A percentile compares a stretch with the other conserved stretches of the same genome.
phyloP scores from a whole-genome alignment of 2,113 vertebrate species.

The Sarotherodon lohbergeri region DNA sequence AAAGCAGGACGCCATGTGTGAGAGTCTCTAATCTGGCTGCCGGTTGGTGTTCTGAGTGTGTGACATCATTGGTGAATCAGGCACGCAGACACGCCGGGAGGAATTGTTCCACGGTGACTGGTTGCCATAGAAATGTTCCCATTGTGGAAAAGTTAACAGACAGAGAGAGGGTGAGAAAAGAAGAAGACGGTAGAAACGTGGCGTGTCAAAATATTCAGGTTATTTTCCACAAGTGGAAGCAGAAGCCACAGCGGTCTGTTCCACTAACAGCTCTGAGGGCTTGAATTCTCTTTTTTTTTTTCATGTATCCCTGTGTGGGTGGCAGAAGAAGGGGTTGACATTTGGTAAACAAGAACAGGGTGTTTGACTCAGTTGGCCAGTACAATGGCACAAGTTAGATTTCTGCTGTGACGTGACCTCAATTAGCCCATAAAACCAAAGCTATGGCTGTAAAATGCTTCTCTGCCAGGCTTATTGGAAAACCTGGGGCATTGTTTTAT shows the following conservation, averaged over 20 bases:
- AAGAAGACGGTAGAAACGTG: neutral
- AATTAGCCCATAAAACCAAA: neutral
- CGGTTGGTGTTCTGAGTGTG: neutral
- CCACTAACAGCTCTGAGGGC: neutral
- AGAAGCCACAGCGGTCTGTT: neutral
- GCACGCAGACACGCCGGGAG: slow-evolving; percentile 77
- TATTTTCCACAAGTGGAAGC: slow-evolving; percentile 12
- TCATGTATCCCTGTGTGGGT: neutral
- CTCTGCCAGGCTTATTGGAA: neutral
- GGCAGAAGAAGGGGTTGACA: neutral
- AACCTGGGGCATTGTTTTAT: neutral
- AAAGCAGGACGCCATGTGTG: neutral
- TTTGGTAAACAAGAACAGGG: neutral
- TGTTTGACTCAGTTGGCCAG: neutral
- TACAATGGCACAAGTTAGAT: neutral
- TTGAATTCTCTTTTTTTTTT: neutral
- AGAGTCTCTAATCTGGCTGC: neutral
- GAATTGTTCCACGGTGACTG: slow-evolving; percentile 83
- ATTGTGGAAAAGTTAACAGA: slow-evolving; percentile 60
- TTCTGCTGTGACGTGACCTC: neutral
- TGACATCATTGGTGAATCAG: slow-evolving; percentile 76
- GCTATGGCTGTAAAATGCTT: neutral
- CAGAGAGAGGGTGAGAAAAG: neutral
- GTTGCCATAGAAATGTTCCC: slow-evolving; percentile 91
- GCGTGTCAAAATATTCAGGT: slow-evolving; percentile 1